phyloP scores from a whole-genome alignment of 2,888 invertebrate species.

The Linnaemya tessellans region DNA sequence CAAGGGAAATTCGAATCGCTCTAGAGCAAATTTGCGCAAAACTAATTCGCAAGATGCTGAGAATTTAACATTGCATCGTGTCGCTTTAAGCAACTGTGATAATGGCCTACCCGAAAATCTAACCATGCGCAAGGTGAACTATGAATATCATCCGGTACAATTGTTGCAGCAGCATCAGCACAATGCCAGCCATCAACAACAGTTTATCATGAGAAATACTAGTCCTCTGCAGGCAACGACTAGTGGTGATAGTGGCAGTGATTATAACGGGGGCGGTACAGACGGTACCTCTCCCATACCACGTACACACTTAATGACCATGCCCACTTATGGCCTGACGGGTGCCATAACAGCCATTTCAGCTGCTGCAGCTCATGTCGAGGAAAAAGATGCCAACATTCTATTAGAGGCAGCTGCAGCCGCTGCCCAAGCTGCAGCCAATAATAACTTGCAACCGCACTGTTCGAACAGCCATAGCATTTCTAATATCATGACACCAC shows the following conservation, averaged over 20 bases:
- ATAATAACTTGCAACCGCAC: conserved; percentile 57
- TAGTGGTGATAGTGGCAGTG: conserved; percentile 67
- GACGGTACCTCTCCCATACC: conserved; percentile 75
- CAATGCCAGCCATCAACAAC: conserved; percentile 19
- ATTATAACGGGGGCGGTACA: conserved; percentile 63
- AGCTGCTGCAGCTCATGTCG: conserved; percentile 79
- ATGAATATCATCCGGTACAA: conserved; percentile 63
- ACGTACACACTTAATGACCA: conserved; percentile 72
- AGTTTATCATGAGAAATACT: conserved; percentile 13
- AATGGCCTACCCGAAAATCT: conserved; percentile 81
- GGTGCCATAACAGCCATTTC: conserved; percentile 82
- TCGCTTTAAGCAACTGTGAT: conserved; percentile 74
- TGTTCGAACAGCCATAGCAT: not conserved
- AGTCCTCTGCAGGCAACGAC: conserved; percentile 61
- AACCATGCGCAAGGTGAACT: conserved; percentile 79
- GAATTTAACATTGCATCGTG: conserved; percentile 27
- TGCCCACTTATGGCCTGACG: conserved; percentile 80
- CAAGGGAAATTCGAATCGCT: conserved; percentile 75
- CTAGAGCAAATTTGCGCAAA: conserved; percentile 68
- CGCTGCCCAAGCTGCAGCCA: conserved; percentile 72
- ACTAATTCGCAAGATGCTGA: conserved; percentile 49
- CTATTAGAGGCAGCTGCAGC: conserved; percentile 75
- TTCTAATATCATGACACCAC: not conserved
- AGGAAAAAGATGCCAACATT: conserved; percentile 77
- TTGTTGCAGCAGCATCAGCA: not conserved